Evolutionary conservation across 2,113 vertebrate species (phyloP), one percentile per base, ranked within the genome.

Genomic region (Pelecanoides urinatrix): DNA sequence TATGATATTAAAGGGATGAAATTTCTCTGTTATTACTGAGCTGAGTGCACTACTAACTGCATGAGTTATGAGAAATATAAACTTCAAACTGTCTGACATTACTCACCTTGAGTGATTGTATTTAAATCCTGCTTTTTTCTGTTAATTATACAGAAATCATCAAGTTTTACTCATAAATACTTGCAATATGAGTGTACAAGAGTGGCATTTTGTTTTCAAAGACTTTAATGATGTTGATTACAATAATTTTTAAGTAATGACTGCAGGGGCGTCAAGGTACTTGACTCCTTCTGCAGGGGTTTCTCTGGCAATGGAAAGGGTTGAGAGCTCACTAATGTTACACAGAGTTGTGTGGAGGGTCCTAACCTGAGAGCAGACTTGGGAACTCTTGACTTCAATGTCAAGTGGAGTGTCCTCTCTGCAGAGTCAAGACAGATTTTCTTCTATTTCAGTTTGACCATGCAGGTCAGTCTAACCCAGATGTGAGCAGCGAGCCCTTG

Each of bases 221-320:
- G 38, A 68, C 20, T 74, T 78, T n/a, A 90, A 63, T 63, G 11
- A 53, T 45, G 66, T 45, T 68, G 12, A 71, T 61, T 75, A 42
- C 49, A 72, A 68, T 42, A 82, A 56, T 86, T 79, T 86, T 52
- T 25, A 79, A 63, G 38, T 44, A 53, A 71, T 72, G 40, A 74
- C 36, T 76, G 9, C 26, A 84, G 22, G 49, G 34, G 8, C 65
- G 45, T 55, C 29, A 50, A 72, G 44, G 38, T 53, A 36, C 25
- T 67, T 0, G 0, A 9, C 17, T 25, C 15, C 2, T 44, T 58
- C 27, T 80, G 9, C 36, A 45, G 55, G 19, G 5, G 2, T 45
- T 89, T 67, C 38, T 74, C 23, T 56, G 25, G 16, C 26, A 38
- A 10, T 44, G 53, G 19, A 18, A 67, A 86, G 32, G 26, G 56